A percentile compares a stretch with the other conserved stretches of the same genome.
phyloP scores from a whole-genome alignment of 2,113 vertebrate species.

The Athene noctua region DNA sequence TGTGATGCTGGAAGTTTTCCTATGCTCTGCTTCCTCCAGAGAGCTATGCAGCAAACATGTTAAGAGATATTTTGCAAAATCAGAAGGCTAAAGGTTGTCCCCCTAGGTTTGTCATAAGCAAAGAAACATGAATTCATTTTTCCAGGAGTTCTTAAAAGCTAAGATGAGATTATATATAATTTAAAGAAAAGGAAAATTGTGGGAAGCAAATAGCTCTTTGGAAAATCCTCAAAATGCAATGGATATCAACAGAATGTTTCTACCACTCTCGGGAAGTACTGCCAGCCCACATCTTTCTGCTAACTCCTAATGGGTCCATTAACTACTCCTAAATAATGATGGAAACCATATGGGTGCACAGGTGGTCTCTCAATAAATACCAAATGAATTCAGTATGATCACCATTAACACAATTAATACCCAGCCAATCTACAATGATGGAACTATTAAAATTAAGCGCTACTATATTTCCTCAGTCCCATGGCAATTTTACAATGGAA shows the following conservation, averaged over 20 bases:
- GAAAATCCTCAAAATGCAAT: slow-evolving; percentile 22
- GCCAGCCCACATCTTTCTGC: slow-evolving; percentile 65
- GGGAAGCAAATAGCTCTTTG: slow-evolving; percentile 38
- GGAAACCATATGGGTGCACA: slow-evolving; percentile 77
- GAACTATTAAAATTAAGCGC: slow-evolving; percentile 70
- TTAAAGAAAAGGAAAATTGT: slow-evolving; percentile 28
- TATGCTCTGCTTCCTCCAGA: neutral
- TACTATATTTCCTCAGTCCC: slow-evolving; percentile 59
- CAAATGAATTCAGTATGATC: slow-evolving; percentile 77
- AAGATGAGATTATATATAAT: neutral
- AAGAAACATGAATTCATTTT: neutral
- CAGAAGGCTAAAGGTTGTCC: neutral
- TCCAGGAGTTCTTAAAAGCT: neutral
- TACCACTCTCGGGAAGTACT: slow-evolving; percentile 11
- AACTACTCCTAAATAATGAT: slow-evolving; percentile 76
- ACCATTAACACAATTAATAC: slow-evolving; percentile 78
- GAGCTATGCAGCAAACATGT: neutral
- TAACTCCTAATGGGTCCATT: slow-evolving; percentile 74
- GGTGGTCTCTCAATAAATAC: slow-evolving; percentile 75
- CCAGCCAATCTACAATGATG: slow-evolving; percentile 70
- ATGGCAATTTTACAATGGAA: slow-evolving; percentile 67
- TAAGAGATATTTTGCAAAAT: neutral
- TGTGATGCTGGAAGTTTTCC: neutral
- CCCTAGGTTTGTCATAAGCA: neutral
- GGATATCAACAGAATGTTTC: slow-evolving; percentile 55